Conservation (phyloP, 53 echinoderm and acorn worm species). For the Crossaster papposus region DNA sequence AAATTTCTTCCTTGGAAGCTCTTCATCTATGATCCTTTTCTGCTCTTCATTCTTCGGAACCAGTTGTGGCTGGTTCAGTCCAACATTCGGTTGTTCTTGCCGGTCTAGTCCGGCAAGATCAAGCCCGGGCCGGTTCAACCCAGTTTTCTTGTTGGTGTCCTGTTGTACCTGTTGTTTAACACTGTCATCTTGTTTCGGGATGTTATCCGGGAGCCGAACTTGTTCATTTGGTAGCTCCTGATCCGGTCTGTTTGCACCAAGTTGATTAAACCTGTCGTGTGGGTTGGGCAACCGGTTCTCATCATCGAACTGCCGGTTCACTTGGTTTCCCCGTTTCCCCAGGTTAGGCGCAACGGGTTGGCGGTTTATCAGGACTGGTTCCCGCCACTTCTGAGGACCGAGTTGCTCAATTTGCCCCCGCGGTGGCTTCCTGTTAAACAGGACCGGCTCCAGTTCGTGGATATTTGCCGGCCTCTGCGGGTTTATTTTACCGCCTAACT, state of each 20-base stretch:
- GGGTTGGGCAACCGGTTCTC: neutral
- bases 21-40: conserved; percentile 44
- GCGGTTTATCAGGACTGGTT: conserved; percentile 28
- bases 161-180: neutral
- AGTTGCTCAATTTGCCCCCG: neutral
- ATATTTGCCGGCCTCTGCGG: conserved; percentile 15
- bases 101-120: neutral
- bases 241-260: neutral
- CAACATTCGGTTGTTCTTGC: neutral
- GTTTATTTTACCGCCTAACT: neutral
- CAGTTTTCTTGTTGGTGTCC: neutral
- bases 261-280: neutral
- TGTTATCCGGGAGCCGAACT: neutral
- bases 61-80: neutral
- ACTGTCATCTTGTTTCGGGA: neutral
- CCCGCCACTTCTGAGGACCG: conserved; percentile 19
- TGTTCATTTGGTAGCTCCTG: neutral
- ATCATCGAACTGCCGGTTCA: neutral
- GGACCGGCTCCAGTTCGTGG: conserved; percentile 13
- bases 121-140: neutral
- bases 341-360: neutral
- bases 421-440: conserved; percentile 29
- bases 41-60: conserved; percentile 3
- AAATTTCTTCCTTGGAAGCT: conserved; percentile 25
- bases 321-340: conserved; percentile 2